Evolutionary conservation across 2,113 vertebrate species (phyloP).

Genomic region (Silurus glanis): DNA sequence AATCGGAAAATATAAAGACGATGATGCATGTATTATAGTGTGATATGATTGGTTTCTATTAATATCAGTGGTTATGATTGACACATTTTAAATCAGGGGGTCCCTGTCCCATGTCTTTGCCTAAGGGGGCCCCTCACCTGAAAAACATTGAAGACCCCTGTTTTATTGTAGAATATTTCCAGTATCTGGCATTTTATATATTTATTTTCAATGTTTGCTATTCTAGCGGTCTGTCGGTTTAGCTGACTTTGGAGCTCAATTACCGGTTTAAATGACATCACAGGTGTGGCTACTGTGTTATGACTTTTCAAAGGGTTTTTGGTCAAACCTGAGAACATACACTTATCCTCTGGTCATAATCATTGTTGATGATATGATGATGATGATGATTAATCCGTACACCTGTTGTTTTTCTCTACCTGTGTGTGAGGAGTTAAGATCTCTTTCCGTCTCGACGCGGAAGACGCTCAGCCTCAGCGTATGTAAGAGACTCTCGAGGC

Average conservation of each 20-base stretch:
- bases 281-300: background rate
- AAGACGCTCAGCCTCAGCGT: constrained; percentile 71
- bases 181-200: background rate
- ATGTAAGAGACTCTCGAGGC: constrained; percentile 72
- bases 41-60: too few species aligned
- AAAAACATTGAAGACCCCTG: too few species aligned
- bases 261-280: background rate
- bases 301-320: background rate
- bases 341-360: background rate
- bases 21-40: too few species aligned
- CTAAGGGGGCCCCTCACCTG: too few species aligned
- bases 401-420: constrained; percentile 32
- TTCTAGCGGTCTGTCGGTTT: background rate
- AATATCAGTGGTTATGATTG: too few species aligned
- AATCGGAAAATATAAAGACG: too few species aligned
- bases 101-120: too few species aligned
- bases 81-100: too few species aligned
- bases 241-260: background rate
- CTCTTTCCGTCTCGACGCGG: constrained; percentile 66
- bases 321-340: too few species aligned
- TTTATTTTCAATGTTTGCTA: background rate
- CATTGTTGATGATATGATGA: too few species aligned
- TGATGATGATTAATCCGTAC: background rate
- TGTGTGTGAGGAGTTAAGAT: constrained; percentile 62
- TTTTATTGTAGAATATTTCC: background rate